phyloP scores from a whole-genome alignment of 2,113 vertebrate species.

The Egretta garzetta region DNA sequence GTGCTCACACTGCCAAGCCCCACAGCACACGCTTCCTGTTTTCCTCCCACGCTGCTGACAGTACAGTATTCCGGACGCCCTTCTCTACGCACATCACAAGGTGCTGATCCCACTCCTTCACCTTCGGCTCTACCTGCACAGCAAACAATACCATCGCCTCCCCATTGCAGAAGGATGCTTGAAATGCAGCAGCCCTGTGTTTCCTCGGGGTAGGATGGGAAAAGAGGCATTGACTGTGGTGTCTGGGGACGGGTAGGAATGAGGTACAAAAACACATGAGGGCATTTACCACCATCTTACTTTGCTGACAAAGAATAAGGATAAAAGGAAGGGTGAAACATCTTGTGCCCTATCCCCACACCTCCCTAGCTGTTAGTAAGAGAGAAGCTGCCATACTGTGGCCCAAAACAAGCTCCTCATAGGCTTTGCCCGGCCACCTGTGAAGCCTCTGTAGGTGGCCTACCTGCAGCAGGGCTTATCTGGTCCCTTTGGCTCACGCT shows the following conservation, averaged over 20 bases:
- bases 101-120: neutral
- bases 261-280: neutral
- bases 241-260: neutral
- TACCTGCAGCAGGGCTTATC: neutral
- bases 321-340: neutral
- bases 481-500: neutral
- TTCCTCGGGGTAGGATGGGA: neutral
- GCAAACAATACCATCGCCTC: fast-evolving
- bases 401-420: neutral
- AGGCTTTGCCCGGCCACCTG: neutral
- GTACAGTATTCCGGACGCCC: neutral
- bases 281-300: neutral
- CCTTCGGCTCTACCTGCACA: neutral
- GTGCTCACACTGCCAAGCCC: neutral
- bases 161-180: fast-evolving
- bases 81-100: neutral
- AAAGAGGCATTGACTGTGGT: neutral
- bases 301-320: neutral
- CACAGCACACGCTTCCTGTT: neutral
- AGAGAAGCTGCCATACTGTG: neutral
- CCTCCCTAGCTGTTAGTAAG: neutral
- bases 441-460: neutral
- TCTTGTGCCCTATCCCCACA: too few relatives aligned
- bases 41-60: neutral
- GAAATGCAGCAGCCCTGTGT: neutral